Evolutionary conservation across 2,797 vertebrate genomes (phyloP).

Genomic region (Bovichtus diacanthus): DNA sequence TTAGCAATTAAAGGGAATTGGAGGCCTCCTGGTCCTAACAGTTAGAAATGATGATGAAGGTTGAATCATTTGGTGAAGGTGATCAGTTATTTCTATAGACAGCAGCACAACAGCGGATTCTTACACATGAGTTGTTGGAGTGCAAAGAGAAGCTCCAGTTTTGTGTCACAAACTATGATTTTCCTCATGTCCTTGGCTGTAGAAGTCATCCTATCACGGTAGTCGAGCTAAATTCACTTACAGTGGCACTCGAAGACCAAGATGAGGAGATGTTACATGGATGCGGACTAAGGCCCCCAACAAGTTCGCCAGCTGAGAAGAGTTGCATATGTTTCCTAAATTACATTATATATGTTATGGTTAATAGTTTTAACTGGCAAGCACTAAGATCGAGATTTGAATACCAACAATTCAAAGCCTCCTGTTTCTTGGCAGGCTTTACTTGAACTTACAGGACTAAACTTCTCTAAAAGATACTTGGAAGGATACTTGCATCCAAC

Average conservation of each 20-base stretch:
- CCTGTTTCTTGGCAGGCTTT: neutral
- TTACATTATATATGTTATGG: conserved; percentile 12
- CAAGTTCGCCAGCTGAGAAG: neutral
- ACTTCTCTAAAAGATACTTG: neutral
- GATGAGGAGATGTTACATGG: neutral
- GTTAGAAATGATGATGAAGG: conserved; percentile 22
- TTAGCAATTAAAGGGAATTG: conserved; percentile 83
- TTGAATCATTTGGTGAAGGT: neutral
- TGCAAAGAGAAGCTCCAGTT: neutral
- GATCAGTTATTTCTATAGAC: conserved; percentile 12
- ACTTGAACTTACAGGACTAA: conserved; percentile 11
- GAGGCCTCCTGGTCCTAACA: conserved; percentile 15
- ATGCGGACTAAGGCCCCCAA: conserved; percentile 6
- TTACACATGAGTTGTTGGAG: conserved; percentile 21
- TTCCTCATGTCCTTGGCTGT: neutral
- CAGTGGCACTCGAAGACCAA: conserved; percentile 23
- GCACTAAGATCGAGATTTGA: conserved; percentile 14
- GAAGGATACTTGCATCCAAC: neutral
- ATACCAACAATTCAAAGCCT: conserved; percentile 35
- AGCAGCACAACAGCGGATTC: neutral
- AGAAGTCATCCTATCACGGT: conserved; percentile 16
- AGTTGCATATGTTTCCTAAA: neutral
- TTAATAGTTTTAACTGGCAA: conserved; percentile 36
- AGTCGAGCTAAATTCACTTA: conserved; percentile 26
- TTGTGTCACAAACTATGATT: neutral